Evolutionary conservation across 2,888 invertebrate genomes (phyloP).

Genomic region (Venusia cambrica): DNA sequence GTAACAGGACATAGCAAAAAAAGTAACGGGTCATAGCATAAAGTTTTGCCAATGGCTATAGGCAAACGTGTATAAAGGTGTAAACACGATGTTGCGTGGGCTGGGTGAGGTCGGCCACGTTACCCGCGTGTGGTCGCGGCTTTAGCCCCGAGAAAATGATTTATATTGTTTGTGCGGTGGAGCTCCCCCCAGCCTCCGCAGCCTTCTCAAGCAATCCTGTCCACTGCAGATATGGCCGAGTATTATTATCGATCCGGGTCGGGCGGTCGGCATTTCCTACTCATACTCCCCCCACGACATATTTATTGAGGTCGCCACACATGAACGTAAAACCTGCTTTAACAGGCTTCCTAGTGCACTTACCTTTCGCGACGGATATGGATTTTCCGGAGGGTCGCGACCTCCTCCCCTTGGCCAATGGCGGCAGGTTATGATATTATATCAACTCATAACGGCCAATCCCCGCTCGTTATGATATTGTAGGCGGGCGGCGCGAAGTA

Average conservation of each 20-base stretch:
- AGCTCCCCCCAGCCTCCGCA: slow-evolving; percentile 47
- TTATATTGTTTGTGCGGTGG: slow-evolving; percentile 77
- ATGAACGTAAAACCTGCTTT: slow-evolving; percentile 57
- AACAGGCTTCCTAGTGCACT: slow-evolving; percentile 48
- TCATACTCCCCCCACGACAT: slow-evolving; percentile 70
- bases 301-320: slow-evolving; percentile 70
- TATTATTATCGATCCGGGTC: slow-evolving; percentile 80
- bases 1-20: slow-evolving; percentile 1
- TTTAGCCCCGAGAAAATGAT: slow-evolving; percentile 71
- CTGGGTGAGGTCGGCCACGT: slow-evolving; percentile 25
- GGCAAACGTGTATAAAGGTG: slow-evolving; percentile 20
- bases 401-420: slow-evolving; percentile 74
- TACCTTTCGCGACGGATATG: slow-evolving; percentile 50
- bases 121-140: slow-evolving; percentile 57
- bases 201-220: slow-evolving; percentile 77
- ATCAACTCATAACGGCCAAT: slow-evolving; percentile 80
- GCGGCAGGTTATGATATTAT: slow-evolving; percentile 83
- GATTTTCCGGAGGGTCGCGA: slow-evolving; percentile 48
- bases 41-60: slow-evolving; percentile 8
- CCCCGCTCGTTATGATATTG: slow-evolving; percentile 78
- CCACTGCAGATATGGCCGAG: slow-evolving; percentile 80
- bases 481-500: slow-evolving; percentile 67
- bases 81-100: slow-evolving; percentile 23
- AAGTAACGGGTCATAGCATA: slow-evolving; percentile 1
- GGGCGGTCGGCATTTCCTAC: slow-evolving; percentile 74